A percentile compares a stretch with the other conserved stretches of the same genome.
Evolutionary conservation across 2,797 vertebrate species (phyloP).

Genomic region (Sebastiscus albofasciatus): DNA sequence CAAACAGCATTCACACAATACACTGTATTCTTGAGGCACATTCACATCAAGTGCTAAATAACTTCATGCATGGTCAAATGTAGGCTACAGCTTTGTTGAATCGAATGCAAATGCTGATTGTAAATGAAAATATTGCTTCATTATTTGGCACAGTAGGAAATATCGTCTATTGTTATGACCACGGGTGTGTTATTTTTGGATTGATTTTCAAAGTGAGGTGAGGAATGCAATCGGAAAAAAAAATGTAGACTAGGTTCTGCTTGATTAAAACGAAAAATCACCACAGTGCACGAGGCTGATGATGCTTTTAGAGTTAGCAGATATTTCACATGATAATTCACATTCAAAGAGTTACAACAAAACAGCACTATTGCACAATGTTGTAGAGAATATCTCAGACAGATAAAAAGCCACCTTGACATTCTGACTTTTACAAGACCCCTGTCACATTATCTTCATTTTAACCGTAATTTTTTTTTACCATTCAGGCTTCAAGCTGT

Average conservation of each 20-base stretch:
- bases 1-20: conserved; percentile 84
- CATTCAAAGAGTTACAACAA: conserved; percentile 66
- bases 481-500: neutral
- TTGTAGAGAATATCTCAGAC: conserved; percentile 48
- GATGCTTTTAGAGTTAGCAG: conserved; percentile 36
- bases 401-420: conserved; percentile 51
- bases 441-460: conserved; percentile 12
- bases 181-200: conserved; percentile 43
- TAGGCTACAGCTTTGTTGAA: conserved; percentile 69
- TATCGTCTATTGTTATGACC: conserved; percentile 40
- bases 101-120: conserved; percentile 75
- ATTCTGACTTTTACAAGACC: conserved; percentile 32
- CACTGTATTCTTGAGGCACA: conserved; percentile 78
- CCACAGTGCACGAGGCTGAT: conserved; percentile 29
- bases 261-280: conserved; percentile 3
- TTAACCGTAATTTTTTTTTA: neutral
- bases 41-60: conserved; percentile 81
- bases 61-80: conserved; percentile 80
- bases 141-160: conserved; percentile 85
- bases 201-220: conserved; percentile 42
- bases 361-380: conserved; percentile 66
- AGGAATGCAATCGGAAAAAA: conserved; percentile 12
- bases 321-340: conserved; percentile 55
- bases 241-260: conserved; percentile 1
- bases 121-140: conserved; percentile 87